Evolutionary conservation across 2,113 vertebrate genomes (phyloP), one percentile per base, ranked within the genome.

Genomic region (Eonycteris spelaea): DNA sequence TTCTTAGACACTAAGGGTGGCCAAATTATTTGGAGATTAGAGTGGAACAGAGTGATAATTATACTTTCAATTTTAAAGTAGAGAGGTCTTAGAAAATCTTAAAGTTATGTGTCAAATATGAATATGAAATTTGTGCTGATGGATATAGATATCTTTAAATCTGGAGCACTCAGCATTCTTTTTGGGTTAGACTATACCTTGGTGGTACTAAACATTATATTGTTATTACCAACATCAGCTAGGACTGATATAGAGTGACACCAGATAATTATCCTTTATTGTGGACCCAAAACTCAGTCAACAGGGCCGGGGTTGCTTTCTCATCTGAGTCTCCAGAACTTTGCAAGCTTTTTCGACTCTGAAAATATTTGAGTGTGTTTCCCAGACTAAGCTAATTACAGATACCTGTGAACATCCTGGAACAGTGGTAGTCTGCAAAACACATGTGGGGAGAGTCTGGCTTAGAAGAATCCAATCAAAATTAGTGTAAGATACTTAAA

Each of bases 401-500:
- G 94, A 86, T 16, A 75, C 57, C 65, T 45, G 33, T 88, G 73
- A 57, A 30, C 45, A 59, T 73, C 51, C 35, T 51, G 24, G 28
- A 86, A 28, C 0, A 24, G 12, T 8, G 4, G 6, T 22, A 30
- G 22, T 89, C n/a, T 77, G 7, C 35, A 89, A 83, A 92, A 63
- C 59, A 65, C 5, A 26, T 18, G 71, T 63, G 57, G 24, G 7
- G 24, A 77, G 88, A 93, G 57, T 93, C 57, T 67, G 53, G 35
- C 45, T 55, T 80, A 48, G 83, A 85, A 88, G 67, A 96, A 91
- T 90, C 0, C 21, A 79, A 61, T 85, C 30, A 67, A 67, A 85
- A 90, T 95, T 86, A 93, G 63, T 91, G 93, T 55, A 68, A 95
- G 48, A 51, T 83, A 78, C 48, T 79, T 48, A 78, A 38, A 75